These are phyloP conservation scores for Coregonus clupeaformis DNA, from an alignment of 2,113 vertebrate species.

Conservation along the genomic window DNA sequence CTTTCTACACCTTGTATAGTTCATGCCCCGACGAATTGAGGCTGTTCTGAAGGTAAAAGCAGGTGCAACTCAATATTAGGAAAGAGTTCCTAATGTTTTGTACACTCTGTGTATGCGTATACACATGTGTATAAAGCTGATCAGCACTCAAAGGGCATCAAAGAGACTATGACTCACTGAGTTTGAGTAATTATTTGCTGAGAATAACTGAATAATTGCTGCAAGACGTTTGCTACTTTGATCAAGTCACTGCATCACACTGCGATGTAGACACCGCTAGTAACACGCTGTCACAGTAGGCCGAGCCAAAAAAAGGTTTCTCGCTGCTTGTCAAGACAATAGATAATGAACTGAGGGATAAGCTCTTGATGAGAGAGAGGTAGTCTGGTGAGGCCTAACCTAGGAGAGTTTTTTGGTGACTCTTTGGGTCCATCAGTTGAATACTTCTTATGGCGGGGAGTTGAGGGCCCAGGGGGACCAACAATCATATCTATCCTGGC, in stretches of 20 bases:
- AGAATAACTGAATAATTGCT: background rate
- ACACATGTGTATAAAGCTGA: too few relatives aligned
- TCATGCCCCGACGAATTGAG: too few relatives aligned
- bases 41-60: too few relatives aligned
- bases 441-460: conserved; percentile 93
- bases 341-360: conserved; percentile 61
- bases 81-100: too few relatives aligned
- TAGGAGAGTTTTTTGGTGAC: conserved; percentile 86
- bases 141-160: too few relatives aligned
- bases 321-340: conserved; percentile 46
- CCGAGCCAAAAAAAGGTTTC: conserved; percentile 24
- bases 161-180: too few relatives aligned
- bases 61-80: too few relatives aligned
- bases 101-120: too few relatives aligned
- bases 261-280: background rate
- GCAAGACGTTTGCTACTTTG: background rate
- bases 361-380: conserved; percentile 66
- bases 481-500: conserved; percentile 97
- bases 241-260: background rate
- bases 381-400: conserved; percentile 81
- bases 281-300: conserved; percentile 22
- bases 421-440: conserved; percentile 84
- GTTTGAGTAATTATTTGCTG: too few relatives aligned
- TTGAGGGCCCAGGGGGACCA: conserved; percentile 87
- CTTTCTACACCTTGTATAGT: too few relatives aligned